Evolutionary conservation across 2,113 vertebrate species (phyloP), one percentile per base, ranked within the genome.

Genomic region (Hydrolagus affinis): DNA sequence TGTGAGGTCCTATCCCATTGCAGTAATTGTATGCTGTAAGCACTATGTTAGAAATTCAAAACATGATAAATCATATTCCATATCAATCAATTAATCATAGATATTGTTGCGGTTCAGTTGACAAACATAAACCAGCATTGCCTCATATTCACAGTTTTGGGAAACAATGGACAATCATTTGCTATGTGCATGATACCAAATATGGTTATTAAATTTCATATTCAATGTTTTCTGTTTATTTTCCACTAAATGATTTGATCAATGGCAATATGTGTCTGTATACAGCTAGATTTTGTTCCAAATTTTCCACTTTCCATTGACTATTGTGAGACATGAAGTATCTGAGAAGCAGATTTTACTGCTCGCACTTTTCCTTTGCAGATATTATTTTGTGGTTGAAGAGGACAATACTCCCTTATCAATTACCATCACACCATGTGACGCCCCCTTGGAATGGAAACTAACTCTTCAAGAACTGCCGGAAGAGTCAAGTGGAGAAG

Each of bases 331-430:
- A 56, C 11, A 11, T 7, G 62, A 25, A 78, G n/a, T 60, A 78
- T 25, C 59, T 19, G n/a, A 77, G 59, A 23, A 78, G 1, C 60
- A 59, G 62, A 14, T 15, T 62, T 25, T 30, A 32, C 10, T 32
- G 60, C 25, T 83, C 0, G 32, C 32, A 8, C 83, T 56, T 28
- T 83, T 57, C 87, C 85, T 70, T 25, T 30, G 4, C 88, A 99
- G 98, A 93, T 99, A 96, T 89, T 98, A 97, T 91, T 98, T 99
- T 87, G 94, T 97, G 91, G 97, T 99, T 86, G 98, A 99, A 87
- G 98, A 99, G 88, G 98, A 99, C 90, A 98, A 99, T 90, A 99
- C 98, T 11, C 97, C 98, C 0, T 87, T 99, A 66, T 96, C 96
- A 28, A 95, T 99, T 89, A 99, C 95, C 0, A 95, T 99, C 89